Base-by-base conservation (phyloP, 2,888 invertebrate genomes). In the Cryptus armator region DNA sequence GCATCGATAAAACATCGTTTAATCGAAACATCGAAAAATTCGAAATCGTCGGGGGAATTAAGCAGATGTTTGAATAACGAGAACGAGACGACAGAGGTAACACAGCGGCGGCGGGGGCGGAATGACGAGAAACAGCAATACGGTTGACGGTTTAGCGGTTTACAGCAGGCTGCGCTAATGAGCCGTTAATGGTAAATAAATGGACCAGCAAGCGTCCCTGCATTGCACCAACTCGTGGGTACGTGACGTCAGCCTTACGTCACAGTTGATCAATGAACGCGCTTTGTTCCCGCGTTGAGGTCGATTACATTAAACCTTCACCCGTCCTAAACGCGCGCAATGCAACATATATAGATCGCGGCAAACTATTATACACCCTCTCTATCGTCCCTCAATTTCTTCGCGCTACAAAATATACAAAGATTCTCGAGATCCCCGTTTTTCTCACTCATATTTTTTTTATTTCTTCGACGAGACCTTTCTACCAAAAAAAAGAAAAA, bases 161-260 rank as follows among this genome's bases (percentile, higher is more conserved):
- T 74, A 77, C 51, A 81, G 82, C 67, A 70, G 56, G 71, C 64
- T 77, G 83, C 88, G 87, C 91, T 92, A 92, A 92, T 91, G 91
- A 92, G 91, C 91, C 91, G 90, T 92, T 92, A 91, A 92, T 92
- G 90, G 91, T 89, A 90, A 91, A 92, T 90, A 91, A 92, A 92
- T 92, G 90, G 90, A 91, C 88, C 89, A 86, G 89, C 87, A 87
- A 91, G 87, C 88, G 86, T 79, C 86, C 84, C 89, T 88, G 88
- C 89, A 89, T 87, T 88, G 90, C 88, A 89, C 83, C 88, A 88
- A 74, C 89, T 85, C 88, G 81, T 86, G 89, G 89, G 89, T 56
- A 89, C 88, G 90, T 88, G 88, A 89, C 89, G 91, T 91, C 90
- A 88, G 87, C 77, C 81, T 84, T 89, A 84, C 90, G 90, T 90